These are phyloP conservation scores for Melanotaenia parkinsoni DNA, from an alignment of 2,797 vertebrate species.

Conservation along the genomic window DNA sequence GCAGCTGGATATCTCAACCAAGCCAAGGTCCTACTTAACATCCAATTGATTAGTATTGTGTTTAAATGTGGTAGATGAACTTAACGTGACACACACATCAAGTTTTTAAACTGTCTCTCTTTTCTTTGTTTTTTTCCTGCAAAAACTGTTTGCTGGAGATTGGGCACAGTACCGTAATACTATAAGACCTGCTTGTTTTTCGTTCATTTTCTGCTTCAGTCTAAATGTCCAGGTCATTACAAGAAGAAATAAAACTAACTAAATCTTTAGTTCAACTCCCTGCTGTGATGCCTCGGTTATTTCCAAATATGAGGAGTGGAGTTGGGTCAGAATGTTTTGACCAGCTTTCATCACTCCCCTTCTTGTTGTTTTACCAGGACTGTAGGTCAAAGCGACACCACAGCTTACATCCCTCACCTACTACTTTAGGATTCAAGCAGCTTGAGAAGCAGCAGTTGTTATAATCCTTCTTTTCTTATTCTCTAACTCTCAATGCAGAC, in stretches of 20 bases:
- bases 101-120: too few species aligned
- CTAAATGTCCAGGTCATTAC: conserved; percentile 18
- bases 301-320: conserved; percentile 4
- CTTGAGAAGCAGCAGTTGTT: not conserved
- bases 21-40: too few species aligned
- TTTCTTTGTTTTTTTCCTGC: too few species aligned
- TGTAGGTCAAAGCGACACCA: conserved; percentile 19
- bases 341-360: conserved; percentile 16
- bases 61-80: too few species aligned
- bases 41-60: too few species aligned
- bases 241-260: not conserved
- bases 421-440: not conserved
- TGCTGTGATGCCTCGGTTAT: conserved; percentile 12
- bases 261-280: conserved; percentile 20
- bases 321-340: conserved; percentile 11
- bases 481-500: too few species aligned
- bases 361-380: conserved; percentile 9
- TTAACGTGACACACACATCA: too few species aligned
- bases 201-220: conserved; percentile 4
- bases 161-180: not conserved
- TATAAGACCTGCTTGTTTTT: not conserved
- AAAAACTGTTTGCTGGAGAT: too few species aligned
- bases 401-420: conserved; percentile 5
- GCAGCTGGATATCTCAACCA: too few species aligned
- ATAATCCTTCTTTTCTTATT: not conserved